A percentile compares a stretch with the other conserved stretches of the same genome.
Conservation (phyloP, 2,888 invertebrate species). For the Mythimna lalbum region DNA sequence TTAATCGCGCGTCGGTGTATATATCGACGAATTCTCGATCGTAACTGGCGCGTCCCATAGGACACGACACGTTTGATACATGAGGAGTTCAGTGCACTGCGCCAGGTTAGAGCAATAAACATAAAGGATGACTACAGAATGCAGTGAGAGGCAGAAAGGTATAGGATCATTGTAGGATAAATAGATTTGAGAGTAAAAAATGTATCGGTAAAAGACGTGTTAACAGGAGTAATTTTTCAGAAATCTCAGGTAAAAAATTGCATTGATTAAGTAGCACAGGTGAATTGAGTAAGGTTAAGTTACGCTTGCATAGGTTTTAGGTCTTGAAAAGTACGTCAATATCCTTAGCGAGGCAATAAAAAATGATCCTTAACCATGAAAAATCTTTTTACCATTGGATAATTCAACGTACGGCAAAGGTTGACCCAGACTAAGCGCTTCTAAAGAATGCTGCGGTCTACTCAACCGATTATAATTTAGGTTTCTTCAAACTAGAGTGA, state of each 20-base stretch:
- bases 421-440: too few species aligned
- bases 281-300: too few species aligned
- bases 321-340: neutral
- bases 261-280: too few species aligned
- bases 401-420: too few species aligned
- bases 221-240: neutral
- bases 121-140: neutral
- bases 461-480: too few species aligned
- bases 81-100: constrained; percentile 23
- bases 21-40: constrained; percentile 33
- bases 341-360: too few species aligned
- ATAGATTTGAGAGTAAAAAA: neutral
- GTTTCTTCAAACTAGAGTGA: too few species aligned
- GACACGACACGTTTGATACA: constrained; percentile 23
- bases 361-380: too few species aligned
- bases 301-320: neutral
- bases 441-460: too few species aligned
- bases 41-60: constrained; percentile 22
- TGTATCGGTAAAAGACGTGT: neutral
- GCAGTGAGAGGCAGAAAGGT: neutral
- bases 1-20: constrained; percentile 37
- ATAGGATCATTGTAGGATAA: neutral
- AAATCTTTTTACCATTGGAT: too few species aligned
- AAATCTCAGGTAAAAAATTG: too few species aligned
- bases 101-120: neutral